Evolutionary conservation across 2,888 invertebrate species (phyloP).

Genomic region (Eupeodes latifasciatus): DNA sequence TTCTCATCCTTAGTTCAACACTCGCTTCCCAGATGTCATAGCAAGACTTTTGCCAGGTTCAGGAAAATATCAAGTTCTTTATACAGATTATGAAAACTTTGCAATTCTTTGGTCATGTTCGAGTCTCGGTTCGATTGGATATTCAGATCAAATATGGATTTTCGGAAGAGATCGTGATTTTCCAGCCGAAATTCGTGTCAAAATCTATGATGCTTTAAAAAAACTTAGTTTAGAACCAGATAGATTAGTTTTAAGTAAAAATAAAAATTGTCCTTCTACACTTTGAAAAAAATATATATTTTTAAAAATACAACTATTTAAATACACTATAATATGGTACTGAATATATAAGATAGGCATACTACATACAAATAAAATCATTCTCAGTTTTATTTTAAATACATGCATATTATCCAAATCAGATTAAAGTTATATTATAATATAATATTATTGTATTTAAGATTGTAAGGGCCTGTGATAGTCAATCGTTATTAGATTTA

Average conservation of each 20-base stretch:
- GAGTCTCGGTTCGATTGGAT: constrained; percentile 85
- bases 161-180: constrained; percentile 88
- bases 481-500: constrained; percentile 65
- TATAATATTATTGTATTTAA: constrained; percentile 31
- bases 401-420: constrained; percentile 17
- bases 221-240: constrained; percentile 88
- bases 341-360: constrained; percentile 32
- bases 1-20: constrained; percentile 84
- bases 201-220: constrained; percentile 87
- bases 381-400: constrained; percentile 26
- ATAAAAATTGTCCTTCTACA: constrained; percentile 86
- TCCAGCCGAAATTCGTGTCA: constrained; percentile 86
- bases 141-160: constrained; percentile 90
- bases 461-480: constrained; percentile 69
- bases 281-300: constrained; percentile 33
- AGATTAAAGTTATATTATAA: not conserved
- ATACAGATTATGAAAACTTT: constrained; percentile 90
- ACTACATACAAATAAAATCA: constrained; percentile 4
- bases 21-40: constrained; percentile 87
- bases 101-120: constrained; percentile 91
- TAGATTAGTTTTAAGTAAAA: constrained; percentile 89
- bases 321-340: not conserved
- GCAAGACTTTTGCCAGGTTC: constrained; percentile 89
- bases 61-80: constrained; percentile 89
- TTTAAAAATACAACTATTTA: not conserved